Base-by-base conservation (phyloP, 2,113 vertebrate species). In the Osmerus eperlanus region DNA sequence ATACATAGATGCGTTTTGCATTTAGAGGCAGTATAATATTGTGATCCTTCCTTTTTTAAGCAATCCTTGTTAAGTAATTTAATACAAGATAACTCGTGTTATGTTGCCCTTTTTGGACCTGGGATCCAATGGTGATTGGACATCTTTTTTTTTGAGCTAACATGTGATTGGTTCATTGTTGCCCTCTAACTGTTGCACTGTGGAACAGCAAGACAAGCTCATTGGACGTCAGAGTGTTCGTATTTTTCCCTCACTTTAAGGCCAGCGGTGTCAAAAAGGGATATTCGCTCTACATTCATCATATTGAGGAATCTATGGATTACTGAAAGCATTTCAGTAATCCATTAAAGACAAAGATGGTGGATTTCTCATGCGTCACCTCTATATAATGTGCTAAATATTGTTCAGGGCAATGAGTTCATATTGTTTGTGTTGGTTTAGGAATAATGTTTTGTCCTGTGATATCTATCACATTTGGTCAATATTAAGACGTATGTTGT, bases 1-100 rank as follows among this genome's bases (percentile, higher is more conserved):
- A 91, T 90, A 81, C 89, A 86, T 86, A 86, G 88, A 84, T 89
- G 86, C 83, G 86, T 85, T 86, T 86, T 88, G 85, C 87, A 84
- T 87, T 87, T 91, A 91, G 85, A 88, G 82, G 85, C 87, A 87
- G 86, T 85, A 65, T 68, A 58, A 88, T 89, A 87, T 85, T 80
- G 86, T 88, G 88, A 81, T 83, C 84, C 78, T 89, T 89, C 74
- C 79, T 88, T 89, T 55, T 88, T 81, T 79, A 84, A 77, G 77
- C 82, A 7, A 68, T 78, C 77, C 78, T 89, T 72, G 75, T 82
- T 79, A 21, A 72, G 78, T 80, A 76, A 55, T 41, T 65, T 18
- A 65, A 66, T 79, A 65, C 15, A 4, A 75, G 41, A 81, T 67
- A 0, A 32, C 84, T 81, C 85, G 76, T 83, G 78, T 76, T 85